These are phyloP conservation scores for Neelides folsomi DNA, from an alignment of 2,888 invertebrate species.

Conservation along the genomic window DNA sequence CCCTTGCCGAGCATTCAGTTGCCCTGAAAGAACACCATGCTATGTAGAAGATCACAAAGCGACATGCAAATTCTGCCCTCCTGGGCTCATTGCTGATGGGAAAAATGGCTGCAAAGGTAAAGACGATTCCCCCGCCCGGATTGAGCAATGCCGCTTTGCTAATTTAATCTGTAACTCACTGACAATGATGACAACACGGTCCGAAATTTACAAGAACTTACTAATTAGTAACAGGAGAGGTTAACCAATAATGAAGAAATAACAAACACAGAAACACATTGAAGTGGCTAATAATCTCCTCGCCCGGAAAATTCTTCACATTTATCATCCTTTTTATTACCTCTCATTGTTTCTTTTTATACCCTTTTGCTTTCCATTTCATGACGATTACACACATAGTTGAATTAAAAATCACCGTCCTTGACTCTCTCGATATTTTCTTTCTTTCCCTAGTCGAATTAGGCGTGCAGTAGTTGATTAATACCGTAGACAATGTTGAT, in stretches of 20 bases:
- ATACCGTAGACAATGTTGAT: too few species aligned
- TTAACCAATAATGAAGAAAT: too few species aligned
- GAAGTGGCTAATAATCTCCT: too few species aligned
- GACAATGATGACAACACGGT: background rate
- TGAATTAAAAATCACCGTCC: too few species aligned
- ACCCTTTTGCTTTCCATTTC: too few species aligned
- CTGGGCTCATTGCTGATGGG: constrained; percentile 80
- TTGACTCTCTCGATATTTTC: too few species aligned
- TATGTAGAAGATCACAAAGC: constrained; percentile 88
- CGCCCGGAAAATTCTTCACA: background rate
- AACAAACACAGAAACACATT: too few species aligned
- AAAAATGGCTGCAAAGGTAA: constrained; percentile 96
- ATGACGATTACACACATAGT: too few species aligned
- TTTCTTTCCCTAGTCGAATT: too few species aligned
- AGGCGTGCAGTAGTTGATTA: too few species aligned
- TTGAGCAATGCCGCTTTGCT: constrained; percentile 15
- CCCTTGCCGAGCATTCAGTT: constrained; percentile 73
- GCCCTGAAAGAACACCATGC: constrained; percentile 73
- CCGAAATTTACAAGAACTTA: background rate
- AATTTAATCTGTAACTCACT: constrained; percentile 8
- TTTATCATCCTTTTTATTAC: background rate
- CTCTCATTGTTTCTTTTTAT: too few species aligned
- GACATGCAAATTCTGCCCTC: constrained; percentile 89
- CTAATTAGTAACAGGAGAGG: too few species aligned
- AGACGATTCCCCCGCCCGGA: constrained; percentile 10